Evolutionary conservation across 1,140 invertebrate genomes (phyloP).

Genomic region (Anastrepha ludens): DNA sequence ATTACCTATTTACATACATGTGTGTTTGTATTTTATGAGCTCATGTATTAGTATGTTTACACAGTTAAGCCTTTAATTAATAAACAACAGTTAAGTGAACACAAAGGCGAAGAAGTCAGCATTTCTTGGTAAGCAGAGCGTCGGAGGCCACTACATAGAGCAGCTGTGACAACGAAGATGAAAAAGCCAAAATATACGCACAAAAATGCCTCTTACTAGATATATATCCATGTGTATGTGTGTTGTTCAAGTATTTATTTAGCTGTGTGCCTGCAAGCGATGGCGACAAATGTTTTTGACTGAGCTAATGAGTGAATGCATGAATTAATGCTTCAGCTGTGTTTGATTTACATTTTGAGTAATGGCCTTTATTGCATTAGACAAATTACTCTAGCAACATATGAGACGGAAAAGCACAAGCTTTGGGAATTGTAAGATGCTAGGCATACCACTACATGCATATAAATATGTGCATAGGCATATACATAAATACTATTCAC

Average conservation of each 20-base stretch:
- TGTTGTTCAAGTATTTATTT: not conserved
- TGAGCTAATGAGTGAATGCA: not conserved
- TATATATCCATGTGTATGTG: not conserved
- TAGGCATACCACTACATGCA: too few relatives aligned
- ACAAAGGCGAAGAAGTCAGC: not conserved
- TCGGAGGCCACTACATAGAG: not conserved
- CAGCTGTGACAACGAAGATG: too few relatives aligned
- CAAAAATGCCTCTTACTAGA: not conserved
- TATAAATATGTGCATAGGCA: too few relatives aligned
- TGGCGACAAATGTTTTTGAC: constrained; percentile 12
- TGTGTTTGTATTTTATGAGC: not conserved
- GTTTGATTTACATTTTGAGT: constrained; percentile 38
- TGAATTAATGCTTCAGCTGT: constrained; percentile 27
- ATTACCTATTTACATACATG: not conserved
- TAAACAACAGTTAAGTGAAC: not conserved
- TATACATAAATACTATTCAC: too few relatives aligned
- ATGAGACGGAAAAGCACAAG: not conserved
- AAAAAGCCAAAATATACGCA: not conserved
- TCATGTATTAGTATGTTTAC: too few relatives aligned
- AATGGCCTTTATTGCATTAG: constrained; percentile 34
- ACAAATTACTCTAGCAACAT: constrained; percentile 25
- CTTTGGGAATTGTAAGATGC: not conserved
- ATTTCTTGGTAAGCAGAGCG: not conserved
- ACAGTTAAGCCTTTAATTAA: too few relatives aligned
- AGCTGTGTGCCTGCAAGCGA: not conserved